Evolutionary conservation across 2,797 vertebrate genomes (phyloP).

Genomic region (Lycodopsis pacificus): DNA sequence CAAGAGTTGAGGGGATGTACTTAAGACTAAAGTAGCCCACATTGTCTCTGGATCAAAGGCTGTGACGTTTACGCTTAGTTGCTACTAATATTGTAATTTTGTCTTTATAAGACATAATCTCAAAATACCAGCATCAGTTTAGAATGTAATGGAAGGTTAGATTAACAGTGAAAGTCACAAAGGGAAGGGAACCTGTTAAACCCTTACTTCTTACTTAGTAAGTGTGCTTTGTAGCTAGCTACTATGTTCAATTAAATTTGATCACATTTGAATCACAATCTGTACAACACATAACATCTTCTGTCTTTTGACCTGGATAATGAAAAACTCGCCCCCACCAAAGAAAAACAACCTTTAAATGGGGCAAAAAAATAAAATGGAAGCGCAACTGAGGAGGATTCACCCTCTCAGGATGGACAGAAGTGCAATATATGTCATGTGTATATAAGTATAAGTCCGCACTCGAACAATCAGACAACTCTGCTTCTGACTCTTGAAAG

Average conservation of each 20-base stretch:
- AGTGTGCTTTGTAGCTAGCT: not conserved
- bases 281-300: not conserved
- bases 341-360: not conserved
- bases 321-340: not conserved
- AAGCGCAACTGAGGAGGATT: not conserved
- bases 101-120: not conserved
- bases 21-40: not conserved
- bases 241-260: not conserved
- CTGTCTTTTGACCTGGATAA: no score
- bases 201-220: no score
- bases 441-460: constrained; percentile 2
- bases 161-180: not conserved
- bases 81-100: not conserved
- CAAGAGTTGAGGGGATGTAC: not conserved
- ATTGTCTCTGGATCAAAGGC: constrained; percentile 8
- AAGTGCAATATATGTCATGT: not conserved
- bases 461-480: constrained; percentile 24
- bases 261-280: not conserved
- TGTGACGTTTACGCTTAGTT: not conserved
- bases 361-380: no score
- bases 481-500: constrained; percentile 52
- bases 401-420: not conserved
- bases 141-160: not conserved
- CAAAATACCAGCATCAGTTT: not conserved
- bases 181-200: not conserved